Conservation (phyloP, 92 coral and sea anemone genomes). For the Micromussa lordhowensis region DNA sequence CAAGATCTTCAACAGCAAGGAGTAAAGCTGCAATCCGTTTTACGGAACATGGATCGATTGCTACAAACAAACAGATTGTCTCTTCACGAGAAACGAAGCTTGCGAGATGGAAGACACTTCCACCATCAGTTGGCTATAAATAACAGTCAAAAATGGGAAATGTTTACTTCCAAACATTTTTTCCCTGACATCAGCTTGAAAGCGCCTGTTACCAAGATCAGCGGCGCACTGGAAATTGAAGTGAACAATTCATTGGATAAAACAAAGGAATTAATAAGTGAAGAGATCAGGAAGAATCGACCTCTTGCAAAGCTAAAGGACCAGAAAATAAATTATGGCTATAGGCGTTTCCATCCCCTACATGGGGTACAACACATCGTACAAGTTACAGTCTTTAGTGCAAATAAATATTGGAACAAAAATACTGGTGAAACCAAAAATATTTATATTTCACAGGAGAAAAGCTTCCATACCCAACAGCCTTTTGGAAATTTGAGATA, state of each 20-base stretch:
- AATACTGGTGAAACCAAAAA: not conserved
- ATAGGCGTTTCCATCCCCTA: no score
- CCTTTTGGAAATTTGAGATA: no score
- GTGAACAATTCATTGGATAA: constrained; percentile 75
- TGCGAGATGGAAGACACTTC: constrained; percentile 75
- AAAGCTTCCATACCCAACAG: no score
- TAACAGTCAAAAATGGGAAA: no score
- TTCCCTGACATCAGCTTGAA: no score
- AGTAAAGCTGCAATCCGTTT: no score
- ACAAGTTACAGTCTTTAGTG: constrained; percentile 76
- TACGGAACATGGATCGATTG: no score
- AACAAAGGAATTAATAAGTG: constrained; percentile 65
- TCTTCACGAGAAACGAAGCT: constrained; percentile 49
- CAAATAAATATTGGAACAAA: constrained; percentile 65
- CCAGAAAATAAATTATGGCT: constrained; percentile 79
- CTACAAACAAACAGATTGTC: constrained; percentile 51
- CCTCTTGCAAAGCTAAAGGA: constrained; percentile 68
- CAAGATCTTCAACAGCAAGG: no score
- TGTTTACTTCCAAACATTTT: no score
- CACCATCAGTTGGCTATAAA: constrained; percentile 60
- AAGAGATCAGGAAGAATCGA: constrained; percentile 60
- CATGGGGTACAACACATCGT: constrained; percentile 79
- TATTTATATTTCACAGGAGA: constrained; percentile 31
- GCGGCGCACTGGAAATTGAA: constrained; percentile 74
- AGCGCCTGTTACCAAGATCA: constrained; percentile 83